Conservation (phyloP, 1,140 invertebrate genomes). For the Copidosoma floridanum region DNA sequence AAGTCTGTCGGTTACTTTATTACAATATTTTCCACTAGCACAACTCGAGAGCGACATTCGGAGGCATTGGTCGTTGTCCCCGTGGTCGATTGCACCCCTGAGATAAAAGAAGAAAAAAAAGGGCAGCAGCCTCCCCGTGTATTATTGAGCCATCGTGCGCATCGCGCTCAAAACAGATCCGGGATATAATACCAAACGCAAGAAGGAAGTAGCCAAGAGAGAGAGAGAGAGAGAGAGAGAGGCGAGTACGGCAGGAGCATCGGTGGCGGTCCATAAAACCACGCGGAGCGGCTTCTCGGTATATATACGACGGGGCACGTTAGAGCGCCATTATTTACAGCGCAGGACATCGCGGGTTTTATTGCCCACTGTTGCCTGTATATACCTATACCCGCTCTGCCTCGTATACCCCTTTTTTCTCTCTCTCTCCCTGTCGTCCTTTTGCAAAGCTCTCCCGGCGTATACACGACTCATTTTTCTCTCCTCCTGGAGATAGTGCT, state of each 20-base stretch:
- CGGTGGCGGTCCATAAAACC: slow-evolving; percentile 47
- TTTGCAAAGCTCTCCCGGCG: slow-evolving; percentile 4
- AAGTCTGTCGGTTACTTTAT: too few species aligned
- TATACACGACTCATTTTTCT: background rate
- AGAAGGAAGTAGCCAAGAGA: too few species aligned
- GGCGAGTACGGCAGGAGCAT: too few species aligned
- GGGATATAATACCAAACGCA: too few species aligned
- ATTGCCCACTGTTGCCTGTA: too few species aligned
- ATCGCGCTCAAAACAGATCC: slow-evolving; percentile 40
- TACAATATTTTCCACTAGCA: background rate
- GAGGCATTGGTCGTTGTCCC: background rate
- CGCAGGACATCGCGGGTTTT: slow-evolving; percentile 47
- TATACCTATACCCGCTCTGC: too few species aligned
- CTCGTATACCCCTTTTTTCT: too few species aligned
- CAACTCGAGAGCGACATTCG: background rate
- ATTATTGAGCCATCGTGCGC: slow-evolving; percentile 49
- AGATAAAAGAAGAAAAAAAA: background rate
- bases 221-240: too few species aligned
- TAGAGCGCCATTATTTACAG: slow-evolving; percentile 48
- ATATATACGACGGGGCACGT: slow-evolving; percentile 29
- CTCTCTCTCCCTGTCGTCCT: too few species aligned
- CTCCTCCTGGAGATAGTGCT: too few species aligned
- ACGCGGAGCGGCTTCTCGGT: slow-evolving; percentile 33
- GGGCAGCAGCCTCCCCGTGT: slow-evolving; percentile 13
- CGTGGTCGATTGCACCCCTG: background rate